These are phyloP conservation scores for Yponomeuta sedellus DNA, from an alignment of 2,888 invertebrate genomes.

Conservation along the genomic window DNA sequence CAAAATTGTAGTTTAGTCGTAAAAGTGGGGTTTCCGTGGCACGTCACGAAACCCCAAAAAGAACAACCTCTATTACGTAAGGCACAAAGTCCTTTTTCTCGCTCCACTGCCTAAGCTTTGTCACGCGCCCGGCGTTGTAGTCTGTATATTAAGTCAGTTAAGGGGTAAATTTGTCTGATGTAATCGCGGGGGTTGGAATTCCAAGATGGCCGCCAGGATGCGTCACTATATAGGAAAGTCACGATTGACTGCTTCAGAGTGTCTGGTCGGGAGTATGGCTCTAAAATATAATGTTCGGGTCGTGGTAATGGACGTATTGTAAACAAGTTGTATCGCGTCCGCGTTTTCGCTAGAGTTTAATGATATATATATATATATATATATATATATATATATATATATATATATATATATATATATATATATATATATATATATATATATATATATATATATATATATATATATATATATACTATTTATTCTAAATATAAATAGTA, in stretches of 20 bases:
- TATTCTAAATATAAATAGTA: too few relatives aligned
- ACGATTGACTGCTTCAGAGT: slow-evolving; percentile 60
- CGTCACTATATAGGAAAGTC: slow-evolving; percentile 52
- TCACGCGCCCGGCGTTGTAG: slow-evolving; percentile 28
- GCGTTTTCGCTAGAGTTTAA: background rate
- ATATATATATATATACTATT: too few relatives aligned
- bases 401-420: too few relatives aligned
- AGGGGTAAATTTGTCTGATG: slow-evolving; percentile 41
- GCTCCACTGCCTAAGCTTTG: slow-evolving; percentile 20
- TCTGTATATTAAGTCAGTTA: slow-evolving; percentile 36
- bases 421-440: too few relatives aligned
- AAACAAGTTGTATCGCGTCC: background rate
- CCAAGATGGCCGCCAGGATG: slow-evolving; percentile 62
- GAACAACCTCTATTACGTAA: slow-evolving; percentile 40
- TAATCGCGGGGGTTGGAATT: slow-evolving; percentile 43
- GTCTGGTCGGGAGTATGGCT: slow-evolving; percentile 29
- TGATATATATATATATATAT: too few relatives aligned
- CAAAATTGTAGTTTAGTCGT: too few relatives aligned
- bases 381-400: too few relatives aligned
- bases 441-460: too few relatives aligned
- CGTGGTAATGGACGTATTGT: slow-evolving; percentile 2
- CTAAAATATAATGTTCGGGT: slow-evolving; percentile 15
- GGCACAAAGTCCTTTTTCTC: slow-evolving; percentile 42
- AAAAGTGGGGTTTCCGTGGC: background rate
- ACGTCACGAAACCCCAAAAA: slow-evolving; percentile 23